Evolutionary conservation across 1,140 invertebrate species (phyloP).

Genomic region (Triops cancriformis): DNA sequence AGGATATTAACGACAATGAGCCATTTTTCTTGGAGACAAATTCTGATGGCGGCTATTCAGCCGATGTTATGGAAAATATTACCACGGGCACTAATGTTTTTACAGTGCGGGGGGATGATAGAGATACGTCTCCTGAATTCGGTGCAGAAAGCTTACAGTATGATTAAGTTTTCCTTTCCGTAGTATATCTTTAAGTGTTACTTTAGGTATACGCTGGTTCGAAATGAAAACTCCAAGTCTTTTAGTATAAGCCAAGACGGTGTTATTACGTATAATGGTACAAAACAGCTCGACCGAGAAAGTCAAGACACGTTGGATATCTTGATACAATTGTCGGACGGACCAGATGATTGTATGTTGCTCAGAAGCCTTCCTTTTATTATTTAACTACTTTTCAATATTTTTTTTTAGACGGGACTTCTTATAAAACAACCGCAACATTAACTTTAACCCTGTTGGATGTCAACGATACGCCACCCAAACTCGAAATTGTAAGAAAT

Average conservation of each 20-base stretch:
- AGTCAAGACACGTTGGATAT: background rate
- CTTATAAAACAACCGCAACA: background rate
- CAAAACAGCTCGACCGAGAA: background rate
- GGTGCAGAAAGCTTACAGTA: constrained; percentile 2
- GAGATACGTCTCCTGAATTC: background rate
- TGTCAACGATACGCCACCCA: constrained; percentile 22
- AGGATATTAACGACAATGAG: constrained; percentile 21
- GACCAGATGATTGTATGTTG: background rate
- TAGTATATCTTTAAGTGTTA: background rate
- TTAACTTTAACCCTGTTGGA: constrained; percentile 14
- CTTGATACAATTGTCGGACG: background rate
- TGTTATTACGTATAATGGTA: background rate
- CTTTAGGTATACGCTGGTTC: background rate
- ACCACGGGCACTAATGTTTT: background rate
- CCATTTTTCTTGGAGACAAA: background rate
- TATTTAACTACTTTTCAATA: background rate
- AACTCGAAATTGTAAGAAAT: background rate
- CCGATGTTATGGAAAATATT: background rate
- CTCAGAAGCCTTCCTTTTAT: background rate
- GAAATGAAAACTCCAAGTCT: background rate
- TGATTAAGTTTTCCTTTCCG: background rate
- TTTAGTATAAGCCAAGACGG: background rate
- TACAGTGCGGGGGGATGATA: background rate
- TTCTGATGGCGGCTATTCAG: background rate
- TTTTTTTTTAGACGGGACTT: background rate